phyloP scores from a whole-genome alignment of 2,797 vertebrate genomes.

The Tarsius wallacei region DNA sequence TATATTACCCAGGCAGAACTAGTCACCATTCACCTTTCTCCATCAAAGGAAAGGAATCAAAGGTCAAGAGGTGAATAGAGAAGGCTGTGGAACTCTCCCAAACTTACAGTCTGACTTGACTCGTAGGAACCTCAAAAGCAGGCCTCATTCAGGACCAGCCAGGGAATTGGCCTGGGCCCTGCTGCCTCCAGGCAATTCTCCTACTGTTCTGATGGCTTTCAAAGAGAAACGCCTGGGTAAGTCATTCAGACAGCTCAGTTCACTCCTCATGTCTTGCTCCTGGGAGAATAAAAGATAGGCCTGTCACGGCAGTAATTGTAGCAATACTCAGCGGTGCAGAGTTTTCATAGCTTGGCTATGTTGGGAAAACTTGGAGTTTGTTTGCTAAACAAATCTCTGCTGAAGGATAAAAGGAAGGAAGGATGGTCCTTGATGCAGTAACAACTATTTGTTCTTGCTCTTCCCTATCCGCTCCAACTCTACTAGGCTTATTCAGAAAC shows the following conservation, averaged over 20 bases:
- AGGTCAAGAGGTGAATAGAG: background rate
- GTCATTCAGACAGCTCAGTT: background rate
- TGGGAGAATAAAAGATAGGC: slow-evolving; percentile 77
- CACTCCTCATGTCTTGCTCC: slow-evolving; percentile 48
- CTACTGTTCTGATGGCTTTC: slow-evolving; percentile 7
- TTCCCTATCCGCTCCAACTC: background rate
- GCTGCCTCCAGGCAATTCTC: slow-evolving; percentile 48
- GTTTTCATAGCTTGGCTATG: slow-evolving; percentile 5
- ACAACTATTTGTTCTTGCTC: slow-evolving; percentile 56
- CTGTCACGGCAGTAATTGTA: background rate
- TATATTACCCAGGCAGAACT: slow-evolving; percentile 69
- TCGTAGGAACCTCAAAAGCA: slow-evolving; percentile 37
- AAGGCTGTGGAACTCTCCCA: background rate
- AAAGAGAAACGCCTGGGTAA: background rate
- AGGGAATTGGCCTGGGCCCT: background rate
- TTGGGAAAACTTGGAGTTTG: background rate
- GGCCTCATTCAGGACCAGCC: background rate
- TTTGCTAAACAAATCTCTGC: slow-evolving; percentile 68
- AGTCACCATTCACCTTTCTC: slow-evolving; percentile 64
- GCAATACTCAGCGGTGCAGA: background rate
- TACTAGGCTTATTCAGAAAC: slow-evolving; percentile 41
- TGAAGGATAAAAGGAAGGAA: slow-evolving; percentile 25
- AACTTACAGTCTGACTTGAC: background rate
- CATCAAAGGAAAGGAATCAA: background rate
- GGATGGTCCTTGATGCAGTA: background rate